Conservation (phyloP, 2,888 invertebrate species). For the Lasioglossum pauxillum region DNA sequence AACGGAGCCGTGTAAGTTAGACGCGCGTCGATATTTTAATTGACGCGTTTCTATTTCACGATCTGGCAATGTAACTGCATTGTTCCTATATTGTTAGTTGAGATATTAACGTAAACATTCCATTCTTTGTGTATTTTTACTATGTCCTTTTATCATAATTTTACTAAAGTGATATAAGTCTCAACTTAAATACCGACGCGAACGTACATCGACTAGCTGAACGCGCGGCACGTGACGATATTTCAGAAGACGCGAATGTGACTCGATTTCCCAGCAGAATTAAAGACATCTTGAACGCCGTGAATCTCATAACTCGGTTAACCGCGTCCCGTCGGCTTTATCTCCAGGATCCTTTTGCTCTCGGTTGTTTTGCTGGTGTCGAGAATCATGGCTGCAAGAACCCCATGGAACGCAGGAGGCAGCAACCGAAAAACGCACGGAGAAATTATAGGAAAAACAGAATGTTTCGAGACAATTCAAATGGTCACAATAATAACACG, state of each 20-base stretch:
- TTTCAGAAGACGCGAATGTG: background rate
- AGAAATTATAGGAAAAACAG: constrained; percentile 21
- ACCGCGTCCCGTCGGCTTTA: constrained; percentile 40
- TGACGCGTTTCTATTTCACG: background rate
- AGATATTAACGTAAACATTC: background rate
- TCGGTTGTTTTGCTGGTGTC: background rate
- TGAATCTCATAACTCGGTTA: background rate
- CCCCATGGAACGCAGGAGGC: background rate
- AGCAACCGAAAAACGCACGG: constrained; percentile 4
- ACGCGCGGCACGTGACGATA: background rate
- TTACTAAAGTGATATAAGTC: background rate
- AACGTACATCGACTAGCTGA: background rate
- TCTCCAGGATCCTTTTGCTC: background rate
- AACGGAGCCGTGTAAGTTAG: background rate
- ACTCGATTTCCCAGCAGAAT: constrained; percentile 41
- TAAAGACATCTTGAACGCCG: constrained; percentile 52
- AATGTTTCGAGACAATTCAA: background rate
- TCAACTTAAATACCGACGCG: background rate
- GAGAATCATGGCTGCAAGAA: background rate
- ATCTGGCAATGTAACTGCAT: background rate
- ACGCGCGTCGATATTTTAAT: background rate
- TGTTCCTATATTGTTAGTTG: background rate
- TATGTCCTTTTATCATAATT: background rate
- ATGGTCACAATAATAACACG: constrained; percentile 20
- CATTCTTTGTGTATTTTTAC: background rate